phyloP scores from a whole-genome alignment of 2,113 vertebrate genomes.

The Crotalus tigris region DNA sequence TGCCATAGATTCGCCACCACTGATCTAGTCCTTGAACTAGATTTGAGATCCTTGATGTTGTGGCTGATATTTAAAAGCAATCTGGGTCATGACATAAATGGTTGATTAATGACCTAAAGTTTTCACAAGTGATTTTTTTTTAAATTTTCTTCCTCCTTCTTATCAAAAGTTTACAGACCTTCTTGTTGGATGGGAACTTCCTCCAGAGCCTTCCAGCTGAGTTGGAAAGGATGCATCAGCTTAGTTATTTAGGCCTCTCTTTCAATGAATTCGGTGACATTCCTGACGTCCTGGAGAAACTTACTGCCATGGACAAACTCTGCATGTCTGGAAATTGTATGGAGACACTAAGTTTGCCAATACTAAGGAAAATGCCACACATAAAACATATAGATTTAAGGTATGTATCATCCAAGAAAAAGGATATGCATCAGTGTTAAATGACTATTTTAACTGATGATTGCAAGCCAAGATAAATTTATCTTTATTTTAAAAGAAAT shows the following conservation, averaged over 20 bases:
- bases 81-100: not conserved
- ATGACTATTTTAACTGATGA: not conserved
- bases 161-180: constrained; percentile 86
- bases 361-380: constrained; percentile 82
- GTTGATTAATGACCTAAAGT: constrained; percentile 10
- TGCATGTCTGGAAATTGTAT: constrained; percentile 95
- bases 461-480: not conserved
- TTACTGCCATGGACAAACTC: constrained; percentile 88
- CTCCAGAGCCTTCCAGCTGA: constrained; percentile 85
- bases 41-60: not conserved
- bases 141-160: not conserved
- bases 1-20: too few species aligned
- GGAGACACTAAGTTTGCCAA: constrained; percentile 78
- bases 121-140: not conserved
- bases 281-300: constrained; percentile 86
- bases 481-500: not conserved
- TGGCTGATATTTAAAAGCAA: not conserved
- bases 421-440: constrained; percentile 12
- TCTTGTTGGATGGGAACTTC: constrained; percentile 93
- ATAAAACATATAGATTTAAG: constrained; percentile 92
- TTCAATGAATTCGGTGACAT: constrained; percentile 92
- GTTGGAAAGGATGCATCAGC: constrained; percentile 84
- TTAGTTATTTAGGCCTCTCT: constrained; percentile 90
- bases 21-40: too few species aligned
- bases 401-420: constrained; percentile 59